Percentiles rank a stretch among this genome's conserved stretches.
Conservation (phyloP, 2,113 vertebrate genomes). For the Mola mola region DNA sequence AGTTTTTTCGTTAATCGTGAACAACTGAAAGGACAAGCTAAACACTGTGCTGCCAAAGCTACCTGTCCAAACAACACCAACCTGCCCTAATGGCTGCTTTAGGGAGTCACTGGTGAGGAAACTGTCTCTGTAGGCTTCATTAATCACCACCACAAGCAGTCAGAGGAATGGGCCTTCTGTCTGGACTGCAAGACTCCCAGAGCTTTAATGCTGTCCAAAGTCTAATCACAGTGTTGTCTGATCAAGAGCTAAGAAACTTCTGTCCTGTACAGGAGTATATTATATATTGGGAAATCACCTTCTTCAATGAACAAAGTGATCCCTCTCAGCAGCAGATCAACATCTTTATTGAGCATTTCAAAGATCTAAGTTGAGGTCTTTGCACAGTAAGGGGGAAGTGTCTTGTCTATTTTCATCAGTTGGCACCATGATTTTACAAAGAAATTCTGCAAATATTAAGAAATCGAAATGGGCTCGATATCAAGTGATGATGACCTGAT, state of each 20-base stretch:
- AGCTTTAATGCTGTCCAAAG: conserved; percentile 46
- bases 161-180: conserved; percentile 59
- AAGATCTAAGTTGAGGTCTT: too few species aligned
- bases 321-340: too few species aligned
- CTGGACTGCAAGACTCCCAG: conserved; percentile 46
- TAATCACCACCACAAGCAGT: conserved; percentile 58
- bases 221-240: conserved; percentile 51
- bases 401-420: too few species aligned
- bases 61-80: conserved; percentile 46
- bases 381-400: too few species aligned
- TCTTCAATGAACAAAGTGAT: too few species aligned
- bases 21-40: conserved; percentile 7
- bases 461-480: too few species aligned
- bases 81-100: conserved; percentile 27
- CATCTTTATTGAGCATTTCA: too few species aligned
- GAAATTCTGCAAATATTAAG: too few species aligned
- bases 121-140: conserved; percentile 64
- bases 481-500: too few species aligned
- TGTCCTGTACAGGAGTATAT: conserved; percentile 17
- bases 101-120: conserved; percentile 44
- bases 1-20: conserved; percentile 6
- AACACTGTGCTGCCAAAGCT: conserved; percentile 35
- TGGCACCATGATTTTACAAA: too few species aligned
- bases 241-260: conserved; percentile 34
- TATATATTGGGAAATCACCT: too few species aligned